Evolutionary conservation across 2,113 vertebrate genomes (phyloP), one percentile per base, ranked within the genome.

Genomic region (Tyto alba): DNA sequence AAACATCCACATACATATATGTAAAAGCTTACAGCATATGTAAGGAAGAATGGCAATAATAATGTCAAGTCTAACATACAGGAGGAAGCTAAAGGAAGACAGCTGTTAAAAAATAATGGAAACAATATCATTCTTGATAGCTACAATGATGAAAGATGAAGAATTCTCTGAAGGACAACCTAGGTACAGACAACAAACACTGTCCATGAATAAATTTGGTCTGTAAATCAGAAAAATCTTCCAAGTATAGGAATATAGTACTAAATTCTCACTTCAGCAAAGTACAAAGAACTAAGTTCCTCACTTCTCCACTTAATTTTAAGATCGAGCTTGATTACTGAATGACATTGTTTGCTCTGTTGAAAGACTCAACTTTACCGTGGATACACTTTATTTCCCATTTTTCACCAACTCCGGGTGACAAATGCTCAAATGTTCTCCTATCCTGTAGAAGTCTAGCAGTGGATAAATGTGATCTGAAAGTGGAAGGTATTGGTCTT

Each of bases 381-480:
- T 79, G 50, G 71, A 73, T 13, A 66, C 14, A 47, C n/a, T 56
- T 60, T 14, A 52, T 75, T 85, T 85, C 50, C 32, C 17, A 16
- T 40, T 88, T 68, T 90, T 34, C 53, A 59, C 34, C 15, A 83
- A 41, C 3, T 6, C 25, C 32, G 38, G 27, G 41, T 62, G 26
- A 75, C 5, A 69, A 48, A 69, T 16, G n/a, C 30, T 76, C 36
- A 67, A 18, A 34, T 11, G 6, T n/a, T 62, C 21, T 60, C 30
- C 66, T 48, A 62, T 5, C 26, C 67, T 36, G 23, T 7, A 52
- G 1, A 93, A 75, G 9, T 22, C 26, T 4, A 8, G 63, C 32
- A 50, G 34, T 0, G 0, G 34, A 62, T 17, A 43, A 68, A 64
- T 0, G 6, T 7, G 4, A 78, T 76, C 32, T 72, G 34, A 7